Evolutionary conservation across 2,888 invertebrate genomes (phyloP).

Genomic region (Volucella inflata): DNA sequence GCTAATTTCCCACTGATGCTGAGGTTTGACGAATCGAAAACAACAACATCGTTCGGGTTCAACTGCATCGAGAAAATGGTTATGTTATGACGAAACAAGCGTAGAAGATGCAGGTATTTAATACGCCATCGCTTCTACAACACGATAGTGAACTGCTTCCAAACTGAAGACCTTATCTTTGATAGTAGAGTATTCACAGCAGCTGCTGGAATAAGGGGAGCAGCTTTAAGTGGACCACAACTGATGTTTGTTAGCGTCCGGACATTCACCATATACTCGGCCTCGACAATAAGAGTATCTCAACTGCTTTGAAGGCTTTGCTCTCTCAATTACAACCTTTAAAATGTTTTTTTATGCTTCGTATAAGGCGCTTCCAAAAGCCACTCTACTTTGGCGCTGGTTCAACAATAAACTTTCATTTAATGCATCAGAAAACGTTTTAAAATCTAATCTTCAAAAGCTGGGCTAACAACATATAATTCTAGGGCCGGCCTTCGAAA

Average conservation of each 20-base stretch:
- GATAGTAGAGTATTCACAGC: neutral
- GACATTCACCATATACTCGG: constrained; percentile 37
- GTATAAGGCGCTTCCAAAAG: constrained; percentile 53
- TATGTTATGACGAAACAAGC: constrained; percentile 18
- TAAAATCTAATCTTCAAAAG: constrained; percentile 11
- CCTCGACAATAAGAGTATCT: constrained; percentile 40
- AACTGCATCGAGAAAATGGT: neutral
- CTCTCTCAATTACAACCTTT: constrained; percentile 47
- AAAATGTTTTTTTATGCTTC: constrained; percentile 51
- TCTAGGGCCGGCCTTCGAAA: constrained; percentile 48
- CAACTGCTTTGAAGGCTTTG: constrained; percentile 33
- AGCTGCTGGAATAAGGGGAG: constrained; percentile 22
- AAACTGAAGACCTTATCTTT: neutral
- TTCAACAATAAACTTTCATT: constrained; percentile 57
- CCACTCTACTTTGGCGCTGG: constrained; percentile 56
- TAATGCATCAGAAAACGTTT: constrained; percentile 38
- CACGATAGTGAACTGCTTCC: constrained; percentile 1
- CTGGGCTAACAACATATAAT: constrained; percentile 11
- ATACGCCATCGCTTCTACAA: constrained; percentile 19
- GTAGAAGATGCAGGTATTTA: constrained; percentile 14
- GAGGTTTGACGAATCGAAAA: constrained; percentile 30
- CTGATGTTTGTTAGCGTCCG: constrained; percentile 42
- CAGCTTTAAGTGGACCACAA: constrained; percentile 36
- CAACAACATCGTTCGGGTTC: constrained; percentile 11
- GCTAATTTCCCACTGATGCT: constrained; percentile 43